A percentile compares a stretch with the other conserved stretches of the same genome.
phyloP scores from a whole-genome alignment of 2,888 invertebrate genomes.

The Heliconius sara region DNA sequence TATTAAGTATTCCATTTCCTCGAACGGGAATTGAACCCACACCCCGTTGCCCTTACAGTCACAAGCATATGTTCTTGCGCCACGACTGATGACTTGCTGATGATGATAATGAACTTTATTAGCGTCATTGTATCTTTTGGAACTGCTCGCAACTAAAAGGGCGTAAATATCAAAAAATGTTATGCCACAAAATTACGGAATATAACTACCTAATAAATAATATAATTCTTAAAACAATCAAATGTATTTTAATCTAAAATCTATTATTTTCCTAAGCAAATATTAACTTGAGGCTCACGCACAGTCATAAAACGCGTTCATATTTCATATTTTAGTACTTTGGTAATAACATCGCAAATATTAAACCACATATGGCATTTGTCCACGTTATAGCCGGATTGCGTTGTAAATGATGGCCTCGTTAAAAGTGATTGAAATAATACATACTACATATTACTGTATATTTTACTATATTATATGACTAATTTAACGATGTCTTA shows the following conservation, averaged over 20 bases:
- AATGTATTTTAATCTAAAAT: background rate
- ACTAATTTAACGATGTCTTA: background rate
- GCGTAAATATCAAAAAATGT: no score
- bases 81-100: no score
- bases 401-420: background rate
- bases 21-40: no score
- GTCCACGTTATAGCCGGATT: background rate
- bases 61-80: no score
- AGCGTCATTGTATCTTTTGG: no score
- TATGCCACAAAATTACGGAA: no score
- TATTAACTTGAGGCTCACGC: background rate
- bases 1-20: no score
- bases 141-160: no score
- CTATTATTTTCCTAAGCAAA: background rate
- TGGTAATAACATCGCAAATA: constrained; percentile 13
- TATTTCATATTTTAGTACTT: constrained; percentile 16
- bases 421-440: background rate
- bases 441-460: background rate
- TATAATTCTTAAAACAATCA: no score
- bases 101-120: no score
- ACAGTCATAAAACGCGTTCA: background rate
- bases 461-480: background rate
- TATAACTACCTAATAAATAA: no score
- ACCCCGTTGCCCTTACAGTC: no score
- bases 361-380: constrained; percentile 15